A percentile compares a stretch with the other conserved stretches of the same genome.
Conservation (phyloP, 37 sponge, comb jelly and placozoan genomes). For the Axinella damicornis region DNA sequence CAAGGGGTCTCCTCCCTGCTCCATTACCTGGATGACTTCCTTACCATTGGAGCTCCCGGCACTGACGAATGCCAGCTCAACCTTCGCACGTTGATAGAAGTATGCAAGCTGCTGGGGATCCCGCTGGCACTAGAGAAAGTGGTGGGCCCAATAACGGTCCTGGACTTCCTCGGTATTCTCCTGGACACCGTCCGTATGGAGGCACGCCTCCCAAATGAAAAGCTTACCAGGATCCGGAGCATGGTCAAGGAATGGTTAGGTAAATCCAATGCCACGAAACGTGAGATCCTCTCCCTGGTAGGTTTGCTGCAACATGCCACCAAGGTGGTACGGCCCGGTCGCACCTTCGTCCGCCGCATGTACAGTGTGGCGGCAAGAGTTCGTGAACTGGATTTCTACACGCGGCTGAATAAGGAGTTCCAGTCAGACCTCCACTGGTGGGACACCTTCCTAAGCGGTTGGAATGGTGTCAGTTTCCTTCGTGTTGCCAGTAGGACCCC, state of each 20-base stretch:
- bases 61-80: neutral
- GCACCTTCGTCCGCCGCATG: slow-evolving; percentile 23
- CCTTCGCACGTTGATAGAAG: neutral
- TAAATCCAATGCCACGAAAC: slow-evolving; percentile 18
- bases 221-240: neutral
- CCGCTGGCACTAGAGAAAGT: slow-evolving; percentile 47
- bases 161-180: slow-evolving; percentile 39
- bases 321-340: slow-evolving; percentile 21
- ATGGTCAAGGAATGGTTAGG: neutral
- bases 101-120: slow-evolving; percentile 22
- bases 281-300: slow-evolving; percentile 37
- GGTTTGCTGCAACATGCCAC: slow-evolving; percentile 46
- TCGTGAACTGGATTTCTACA: slow-evolving; percentile 12
- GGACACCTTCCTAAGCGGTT: slow-evolving; percentile 12
- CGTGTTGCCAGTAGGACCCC: no score
- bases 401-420: slow-evolving; percentile 43
- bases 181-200: slow-evolving; percentile 30
- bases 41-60: slow-evolving; percentile 1
- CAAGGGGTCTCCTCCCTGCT: neutral
- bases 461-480: slow-evolving; percentile 39
- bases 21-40: slow-evolving; percentile 48
- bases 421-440: slow-evolving; percentile 63
- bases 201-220: slow-evolving; percentile 23
- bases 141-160: slow-evolving; percentile 19
- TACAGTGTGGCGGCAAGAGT: neutral